Base-by-base conservation (phyloP, 2,888 invertebrate species). In the Matsumyia berberina region DNA sequence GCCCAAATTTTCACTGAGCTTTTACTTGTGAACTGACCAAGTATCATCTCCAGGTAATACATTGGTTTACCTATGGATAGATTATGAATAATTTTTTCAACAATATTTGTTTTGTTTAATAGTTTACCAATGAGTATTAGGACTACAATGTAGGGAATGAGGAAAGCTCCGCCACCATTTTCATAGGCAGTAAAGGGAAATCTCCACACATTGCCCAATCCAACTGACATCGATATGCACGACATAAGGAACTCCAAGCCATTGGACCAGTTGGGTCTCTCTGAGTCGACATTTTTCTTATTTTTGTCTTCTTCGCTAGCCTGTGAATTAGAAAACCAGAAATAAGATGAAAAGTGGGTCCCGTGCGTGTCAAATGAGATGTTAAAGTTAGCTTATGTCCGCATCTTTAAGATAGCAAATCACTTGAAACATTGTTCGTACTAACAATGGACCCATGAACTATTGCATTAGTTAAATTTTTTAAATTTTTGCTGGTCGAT, bases 1-100 rank as follows among this genome's bases (percentile, higher is more conserved):
- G 93, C 89, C 94, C 94, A 94, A 9, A 96, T 93, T 90, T 94
- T 95, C 0, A 96, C 94, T 8, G 95, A 95, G 67, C 97, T 96
- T 88, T 94, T 94, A 72, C 95, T 95, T 72, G 95, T 94, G 89
- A 97, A 97, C 90, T 97, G 97, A 9, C 97, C 97, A 8, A 97
- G 90, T 1, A 94, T 93, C 92, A 96, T 95, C 92, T 97, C 97
- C 89, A 97, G 92, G 89, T 96, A 96, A 90, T 97, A 97, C 92
- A 97, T 94, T 0, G 96, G 96, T 87, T 96, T 94, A 58, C 96
- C 96, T 78, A 93, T 91, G 9, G 44, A 44, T 51, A 7, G 9
- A 9, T 46, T 35, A 2, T 31, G 5, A 11, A 37, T 12, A 2
- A 24, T 15, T 39, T 17, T 49, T 1, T 15, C n/a, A 15, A 7